Conservation (phyloP, 2,113 vertebrate genomes). For the Erinaceus europaeus region DNA sequence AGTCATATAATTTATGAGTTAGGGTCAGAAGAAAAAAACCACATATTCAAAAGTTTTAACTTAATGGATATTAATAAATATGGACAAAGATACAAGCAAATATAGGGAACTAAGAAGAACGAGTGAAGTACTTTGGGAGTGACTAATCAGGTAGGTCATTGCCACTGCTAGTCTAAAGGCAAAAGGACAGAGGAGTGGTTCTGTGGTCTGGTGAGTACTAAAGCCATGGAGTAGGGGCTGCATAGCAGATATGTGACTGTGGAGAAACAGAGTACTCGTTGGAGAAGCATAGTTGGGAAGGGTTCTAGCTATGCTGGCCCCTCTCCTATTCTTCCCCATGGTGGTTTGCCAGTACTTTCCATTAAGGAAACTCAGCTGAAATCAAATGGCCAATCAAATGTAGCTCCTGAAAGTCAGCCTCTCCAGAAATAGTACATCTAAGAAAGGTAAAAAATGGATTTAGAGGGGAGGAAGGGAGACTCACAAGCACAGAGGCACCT, state of each 20-base stretch:
- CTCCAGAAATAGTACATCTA: background rate
- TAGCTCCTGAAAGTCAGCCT: background rate
- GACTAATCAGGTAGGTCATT: background rate
- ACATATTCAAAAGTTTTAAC: background rate
- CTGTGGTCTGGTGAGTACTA: background rate
- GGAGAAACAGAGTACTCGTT: background rate
- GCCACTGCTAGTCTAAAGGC: background rate
- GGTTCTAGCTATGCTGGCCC: accelerated
- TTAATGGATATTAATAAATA: background rate
- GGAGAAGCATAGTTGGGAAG: too few species aligned
- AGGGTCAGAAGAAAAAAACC: background rate
- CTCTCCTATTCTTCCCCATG: too few species aligned
- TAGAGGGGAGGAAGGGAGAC: background rate
- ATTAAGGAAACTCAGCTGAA: too few species aligned
- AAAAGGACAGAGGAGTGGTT: too few species aligned
- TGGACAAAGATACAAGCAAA: background rate
- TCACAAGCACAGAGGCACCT: background rate
- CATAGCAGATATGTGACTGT: background rate
- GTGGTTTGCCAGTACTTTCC: background rate
- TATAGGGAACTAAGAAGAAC: background rate
- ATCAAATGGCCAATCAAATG: too few species aligned
- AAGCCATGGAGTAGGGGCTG: background rate
- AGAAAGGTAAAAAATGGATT: background rate
- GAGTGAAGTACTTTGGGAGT: too few species aligned
- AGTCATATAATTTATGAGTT: background rate